Percentiles rank a stretch among this genome's conserved stretches.
These are phyloP conservation scores for Yponomeuta malinellus DNA, from an alignment of 2,888 invertebrate species.

Conservation along the genomic window DNA sequence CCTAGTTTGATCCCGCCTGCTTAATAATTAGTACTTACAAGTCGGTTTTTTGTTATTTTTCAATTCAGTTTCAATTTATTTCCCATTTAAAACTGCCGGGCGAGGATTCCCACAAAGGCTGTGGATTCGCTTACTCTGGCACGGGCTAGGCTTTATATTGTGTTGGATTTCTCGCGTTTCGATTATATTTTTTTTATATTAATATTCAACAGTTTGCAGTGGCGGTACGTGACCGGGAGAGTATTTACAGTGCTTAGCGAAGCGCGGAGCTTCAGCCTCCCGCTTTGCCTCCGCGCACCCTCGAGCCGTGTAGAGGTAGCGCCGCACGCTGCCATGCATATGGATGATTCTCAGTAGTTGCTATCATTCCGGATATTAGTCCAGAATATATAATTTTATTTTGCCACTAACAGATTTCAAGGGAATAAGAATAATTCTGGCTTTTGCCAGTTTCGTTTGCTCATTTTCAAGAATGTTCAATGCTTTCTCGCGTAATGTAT, in stretches of 20 bases:
- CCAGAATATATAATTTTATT: constrained; percentile 4
- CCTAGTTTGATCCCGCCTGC: too few species aligned
- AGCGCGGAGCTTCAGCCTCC: constrained; percentile 41
- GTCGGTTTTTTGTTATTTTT: too few species aligned
- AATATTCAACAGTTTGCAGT: constrained; percentile 70
- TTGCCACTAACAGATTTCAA: background rate
- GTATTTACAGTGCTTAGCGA: constrained; percentile 69
- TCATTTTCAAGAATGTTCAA: background rate
- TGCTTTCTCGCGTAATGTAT: too few species aligned
- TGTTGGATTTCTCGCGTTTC: constrained; percentile 41
- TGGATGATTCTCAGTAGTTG: constrained; percentile 29
- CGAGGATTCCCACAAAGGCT: constrained; percentile 24
- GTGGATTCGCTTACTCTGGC: constrained; percentile 37
- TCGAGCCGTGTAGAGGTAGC: constrained; percentile 21
- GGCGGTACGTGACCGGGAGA: constrained; percentile 62
- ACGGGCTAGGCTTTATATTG: constrained; percentile 36
- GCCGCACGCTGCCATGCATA: constrained; percentile 34
- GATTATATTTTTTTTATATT: constrained; percentile 51
- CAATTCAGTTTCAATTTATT: background rate
- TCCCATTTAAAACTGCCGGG: constrained; percentile 24
- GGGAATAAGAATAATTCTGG: background rate
- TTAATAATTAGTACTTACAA: too few species aligned
- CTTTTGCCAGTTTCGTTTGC: background rate
- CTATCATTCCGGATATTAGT: constrained; percentile 12
- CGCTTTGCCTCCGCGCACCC: constrained; percentile 31